Base-by-base conservation (phyloP, 2,113 vertebrate species). In the Burhinus bistriatus region DNA sequence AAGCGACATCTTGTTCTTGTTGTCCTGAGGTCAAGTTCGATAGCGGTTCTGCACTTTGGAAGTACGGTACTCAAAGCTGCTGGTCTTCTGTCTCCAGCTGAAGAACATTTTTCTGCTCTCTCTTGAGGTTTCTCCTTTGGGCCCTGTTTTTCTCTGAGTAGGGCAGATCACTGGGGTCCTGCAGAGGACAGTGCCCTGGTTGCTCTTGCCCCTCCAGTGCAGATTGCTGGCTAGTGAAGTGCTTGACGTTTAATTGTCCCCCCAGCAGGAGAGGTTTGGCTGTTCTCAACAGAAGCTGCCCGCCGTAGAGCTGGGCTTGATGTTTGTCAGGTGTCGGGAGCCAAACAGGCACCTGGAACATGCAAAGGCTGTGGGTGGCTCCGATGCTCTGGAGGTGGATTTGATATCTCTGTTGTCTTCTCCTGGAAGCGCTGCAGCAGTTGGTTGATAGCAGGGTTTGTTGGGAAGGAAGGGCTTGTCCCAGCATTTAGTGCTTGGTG, bases 231-330 rank as follows among this genome's bases (percentile, higher is more conserved):
- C 49, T 64, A 23, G 62, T 3, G 1, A 73, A 83, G n/a, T 54
- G 66, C 44, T 91, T 59, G 70, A 42, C 77, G 51, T 79, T 61
- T 44, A 42, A 26, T 78, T 61, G 22, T 87, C 5, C 19, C 36
- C 65, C 3, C 7, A 29, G 45, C 51, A 76, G 71, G 16, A 92
- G 30, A 83, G 54, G 49, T 66, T 69, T 61, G 73, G 27, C 57
- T 0, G 0, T 47, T 71, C 29, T 59, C 0, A 0, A 9, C 18
- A 58, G 42, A n/a, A 62, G 21, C 42, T 54, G 34, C 21, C 40
- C 51, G 17, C 85, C 29, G 2, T 1, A 38, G 59, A 18, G 52
- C 51, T 0, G 0, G 25, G 30, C 47, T 72, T 70, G 69, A 75
- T 19, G 20, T 72, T 65, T 76, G 36, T 52, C 44, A 68, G 36